phyloP scores from a whole-genome alignment of 2,797 vertebrate species.

The Spondyliosoma cantharus region DNA sequence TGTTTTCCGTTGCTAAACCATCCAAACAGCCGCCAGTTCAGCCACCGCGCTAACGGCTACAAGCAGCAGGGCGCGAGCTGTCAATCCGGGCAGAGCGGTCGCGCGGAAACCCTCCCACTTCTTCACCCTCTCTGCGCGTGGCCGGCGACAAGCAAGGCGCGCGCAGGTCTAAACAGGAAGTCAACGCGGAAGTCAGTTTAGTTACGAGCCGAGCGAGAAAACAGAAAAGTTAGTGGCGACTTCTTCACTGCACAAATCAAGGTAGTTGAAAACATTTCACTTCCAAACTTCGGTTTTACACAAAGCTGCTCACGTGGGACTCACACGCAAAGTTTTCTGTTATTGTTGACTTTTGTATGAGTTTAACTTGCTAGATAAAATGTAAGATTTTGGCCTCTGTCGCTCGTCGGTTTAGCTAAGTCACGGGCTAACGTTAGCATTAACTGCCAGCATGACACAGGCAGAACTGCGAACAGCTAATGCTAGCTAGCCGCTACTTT shows the following conservation, averaged over 20 bases:
- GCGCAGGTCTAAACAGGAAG: constrained; percentile 29
- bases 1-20: constrained; percentile 48
- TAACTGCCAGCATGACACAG: neutral
- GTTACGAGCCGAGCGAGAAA: neutral
- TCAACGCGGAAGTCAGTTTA: neutral
- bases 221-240: constrained; percentile 22
- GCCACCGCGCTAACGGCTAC: constrained; percentile 51
- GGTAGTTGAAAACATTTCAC: constrained; percentile 18
- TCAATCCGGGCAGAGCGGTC: constrained; percentile 55
- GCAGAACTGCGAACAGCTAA: neutral
- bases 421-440: constrained; percentile 79
- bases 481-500: constrained; percentile 16
- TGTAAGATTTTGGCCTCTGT: neutral
- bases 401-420: constrained; percentile 61
- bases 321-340: fast-evolving
- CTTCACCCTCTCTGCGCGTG: neutral
- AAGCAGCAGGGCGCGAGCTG: constrained; percentile 37
- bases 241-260: constrained; percentile 31
- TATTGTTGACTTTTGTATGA: fast-evolving
- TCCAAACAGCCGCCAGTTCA: constrained; percentile 38
- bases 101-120: constrained; percentile 37
- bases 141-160: constrained; percentile 3
- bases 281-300: fast-evolving
- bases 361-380: neutral
- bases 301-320: fast-evolving